A percentile compares a stretch with the other conserved stretches of the same genome.
These are phyloP conservation scores for Bryconaethiops microstoma DNA, from an alignment of 2,797 vertebrate genomes.

Conservation along the genomic window DNA sequence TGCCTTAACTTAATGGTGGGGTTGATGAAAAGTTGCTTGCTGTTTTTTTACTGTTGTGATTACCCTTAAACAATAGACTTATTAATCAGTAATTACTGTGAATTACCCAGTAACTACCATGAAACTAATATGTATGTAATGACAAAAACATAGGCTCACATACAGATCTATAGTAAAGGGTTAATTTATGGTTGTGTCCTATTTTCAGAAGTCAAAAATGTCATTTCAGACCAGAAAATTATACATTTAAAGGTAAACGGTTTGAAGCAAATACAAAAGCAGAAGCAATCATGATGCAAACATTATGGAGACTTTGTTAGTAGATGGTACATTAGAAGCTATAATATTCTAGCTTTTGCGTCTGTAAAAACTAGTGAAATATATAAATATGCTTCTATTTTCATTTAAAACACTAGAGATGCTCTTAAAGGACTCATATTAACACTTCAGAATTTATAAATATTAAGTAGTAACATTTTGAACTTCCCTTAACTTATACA, in stretches of 20 bases:
- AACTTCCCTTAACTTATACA: background rate
- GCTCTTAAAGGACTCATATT: background rate
- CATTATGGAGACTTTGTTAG: background rate
- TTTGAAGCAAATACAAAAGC: background rate
- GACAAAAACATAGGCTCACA: background rate
- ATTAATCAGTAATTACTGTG: background rate
- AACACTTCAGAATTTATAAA: background rate
- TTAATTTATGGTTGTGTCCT: background rate
- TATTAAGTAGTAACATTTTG: background rate
- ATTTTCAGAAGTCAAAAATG: background rate
- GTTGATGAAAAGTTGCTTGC: background rate
- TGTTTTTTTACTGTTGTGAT: background rate
- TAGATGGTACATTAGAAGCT: background rate
- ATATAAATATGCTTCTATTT: background rate
- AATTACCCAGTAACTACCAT: background rate
- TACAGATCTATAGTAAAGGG: background rate
- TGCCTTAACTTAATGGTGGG: background rate
- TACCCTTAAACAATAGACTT: too few relatives aligned
- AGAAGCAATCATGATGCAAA: background rate
- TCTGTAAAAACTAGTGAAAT: background rate
- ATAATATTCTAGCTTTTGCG: background rate
- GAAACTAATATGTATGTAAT: too few relatives aligned
- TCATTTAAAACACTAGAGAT: background rate
- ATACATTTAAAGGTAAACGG: background rate
- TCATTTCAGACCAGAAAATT: background rate